Conservation (phyloP, 2,113 vertebrate species). For the Channa argus region DNA sequence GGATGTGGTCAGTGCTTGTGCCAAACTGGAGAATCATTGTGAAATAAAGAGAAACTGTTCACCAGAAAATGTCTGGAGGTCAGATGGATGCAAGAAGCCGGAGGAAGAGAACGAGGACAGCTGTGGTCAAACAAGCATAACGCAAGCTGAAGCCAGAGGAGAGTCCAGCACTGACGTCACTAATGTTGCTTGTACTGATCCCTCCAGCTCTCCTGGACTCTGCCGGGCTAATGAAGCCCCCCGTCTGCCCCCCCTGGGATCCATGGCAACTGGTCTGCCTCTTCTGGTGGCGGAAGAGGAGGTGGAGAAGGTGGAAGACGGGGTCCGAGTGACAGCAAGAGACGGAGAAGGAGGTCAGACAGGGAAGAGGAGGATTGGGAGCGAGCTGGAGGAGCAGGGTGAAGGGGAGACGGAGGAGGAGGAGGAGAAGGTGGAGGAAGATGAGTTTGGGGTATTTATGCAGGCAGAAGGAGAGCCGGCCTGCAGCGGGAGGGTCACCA, state of each 20-base stretch:
- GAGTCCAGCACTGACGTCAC: slow-evolving; percentile 1
- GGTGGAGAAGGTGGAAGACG: slow-evolving; percentile 33
- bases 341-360: slow-evolving; percentile 41
- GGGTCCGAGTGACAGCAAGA: background rate
- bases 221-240: slow-evolving; percentile 73
- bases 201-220: slow-evolving; percentile 35
- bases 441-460: slow-evolving; percentile 85
- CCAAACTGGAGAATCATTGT: background rate
- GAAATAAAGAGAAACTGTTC: background rate
- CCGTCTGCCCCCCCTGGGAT: slow-evolving; percentile 52
- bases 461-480: slow-evolving; percentile 75
- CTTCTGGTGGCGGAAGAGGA: slow-evolving; percentile 44
- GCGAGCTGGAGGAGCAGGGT: slow-evolving; percentile 42
- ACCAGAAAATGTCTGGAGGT: background rate
- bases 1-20: background rate
- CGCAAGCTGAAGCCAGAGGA: background rate
- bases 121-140: slow-evolving; percentile 9
- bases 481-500: slow-evolving; percentile 65
- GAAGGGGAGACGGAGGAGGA: slow-evolving; percentile 27
- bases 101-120: slow-evolving; percentile 3
- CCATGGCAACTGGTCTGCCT: slow-evolving; percentile 74
- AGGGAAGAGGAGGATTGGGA: slow-evolving; percentile 33
- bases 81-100: slow-evolving; percentile 1
- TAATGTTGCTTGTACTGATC: slow-evolving; percentile 21
- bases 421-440: slow-evolving; percentile 66